Base-by-base conservation (phyloP, 2,113 vertebrate species). In the Capreolus pygargus region DNA sequence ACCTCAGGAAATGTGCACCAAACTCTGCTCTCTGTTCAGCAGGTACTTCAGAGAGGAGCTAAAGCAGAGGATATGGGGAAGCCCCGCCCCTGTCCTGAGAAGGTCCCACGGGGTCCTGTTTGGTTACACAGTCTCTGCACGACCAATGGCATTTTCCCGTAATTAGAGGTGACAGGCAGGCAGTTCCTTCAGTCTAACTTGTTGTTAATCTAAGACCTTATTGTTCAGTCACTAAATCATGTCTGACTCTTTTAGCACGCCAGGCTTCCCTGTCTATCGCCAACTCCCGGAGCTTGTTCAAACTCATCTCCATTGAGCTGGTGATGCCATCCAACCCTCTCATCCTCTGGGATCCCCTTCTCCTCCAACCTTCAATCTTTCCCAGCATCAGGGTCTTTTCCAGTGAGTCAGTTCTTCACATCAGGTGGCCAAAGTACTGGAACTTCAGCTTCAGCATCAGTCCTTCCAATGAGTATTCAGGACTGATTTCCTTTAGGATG, bases 51-150 rank as follows among this genome's bases (percentile, higher is more conserved):
- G 67, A 74, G n/a, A 74, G 67, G 67, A 36, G n/a, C 67, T 12
- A 19, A 23, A 36, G 17, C 67, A 21, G 67, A 39, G 19, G n/a
- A 6, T 23, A 12, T 3, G 9, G 67, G n/a, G 19, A 39, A 23
- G n/a, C n/a, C 19, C 64, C 5, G 1, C 9, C 67, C n/a, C 19
- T 39, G 67, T 74, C 67, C n/a, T 7, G n/a, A 19, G n/a, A 23
- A 70, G n/a, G n/a, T 36, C 67, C 67, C 10, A 11, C 3, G 11
- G n/a, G 17, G 5, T 70, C n/a, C 67, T 74, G n/a, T 6, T 74
- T 10, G 0, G n/a, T 23, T 15, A 12, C n/a, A 45, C 3, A 12
- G 6, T 9, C 4, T 7, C 0, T 4, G 4, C 6, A 33, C 3
- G 55, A 61, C 6, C 17, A 60, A 23, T 6, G 5, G 36, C 55